Evolutionary conservation across 92 coral and sea anemone genomes (phyloP), one percentile per base, ranked within the genome.

Genomic region (Scolanthus callimorphus): DNA sequence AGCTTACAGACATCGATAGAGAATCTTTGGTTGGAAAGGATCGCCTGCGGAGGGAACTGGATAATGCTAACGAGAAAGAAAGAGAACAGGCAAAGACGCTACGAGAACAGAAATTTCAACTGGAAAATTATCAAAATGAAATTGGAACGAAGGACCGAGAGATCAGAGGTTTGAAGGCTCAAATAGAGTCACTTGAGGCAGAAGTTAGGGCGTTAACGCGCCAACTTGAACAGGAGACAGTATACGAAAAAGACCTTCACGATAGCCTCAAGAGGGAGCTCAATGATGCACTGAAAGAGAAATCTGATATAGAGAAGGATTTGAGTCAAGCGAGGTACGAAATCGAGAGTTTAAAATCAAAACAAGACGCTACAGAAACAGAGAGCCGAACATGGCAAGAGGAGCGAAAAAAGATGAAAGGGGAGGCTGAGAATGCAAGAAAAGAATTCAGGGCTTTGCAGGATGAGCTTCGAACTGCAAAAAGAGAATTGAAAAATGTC

Each of bases 21-120:
- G 71, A 48, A 26, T 55, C 55, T 25, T 17, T 26, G 0, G 27
- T 31, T 23, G 84, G 76, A 69, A 77, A 50, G 49, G 69, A 69
- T 47, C 71, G 73, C 4, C 58, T 82, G 29, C 78, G 69, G 28
- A 77, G 71, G 25, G 88, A 82, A 30, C 29, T 82, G 29, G 84
- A 76, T 19, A 73, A 82, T 24, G 70, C 88, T 12, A 50, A 60
- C 12, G 55, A 63, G 28, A 76, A 50, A 21, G 88, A 82, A 55
- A 55, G 62, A 15, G 84, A 82, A 41, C 57, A 52, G 49, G 59
- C 73, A 3, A 39, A 49, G 10, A 63, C 63, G 49, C 25, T 25
- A 10, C 52, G 51, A 23, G 73, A 73, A 53, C 48, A 62, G 13
- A 58, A 71, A 2, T 37, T 49, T 1, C 23, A 46, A 3, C 26